Conservation (phyloP, 2,797 vertebrate genomes). For the Chiloscyllium punctatum region DNA sequence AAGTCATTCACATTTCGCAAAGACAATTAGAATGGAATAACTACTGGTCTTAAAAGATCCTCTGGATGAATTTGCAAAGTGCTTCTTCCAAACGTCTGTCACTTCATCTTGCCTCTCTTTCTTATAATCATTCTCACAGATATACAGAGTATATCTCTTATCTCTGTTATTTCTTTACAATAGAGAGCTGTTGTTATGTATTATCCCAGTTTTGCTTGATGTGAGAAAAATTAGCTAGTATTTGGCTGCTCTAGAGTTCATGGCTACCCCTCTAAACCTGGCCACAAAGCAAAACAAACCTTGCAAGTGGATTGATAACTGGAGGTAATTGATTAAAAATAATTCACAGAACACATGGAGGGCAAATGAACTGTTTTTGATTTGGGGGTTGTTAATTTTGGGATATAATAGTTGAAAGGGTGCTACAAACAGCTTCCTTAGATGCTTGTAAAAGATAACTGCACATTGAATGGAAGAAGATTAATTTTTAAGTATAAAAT, state of each 20-base stretch:
- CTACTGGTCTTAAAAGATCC: not conserved
- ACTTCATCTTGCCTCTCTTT: not conserved
- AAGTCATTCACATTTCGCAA: too few species aligned
- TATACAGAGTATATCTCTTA: not conserved
- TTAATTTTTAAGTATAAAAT: not conserved
- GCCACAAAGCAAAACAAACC: not conserved
- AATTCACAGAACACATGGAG: not conserved
- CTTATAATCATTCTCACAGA: constrained; percentile 49
- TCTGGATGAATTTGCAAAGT: not conserved
- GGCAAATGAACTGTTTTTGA: not conserved
- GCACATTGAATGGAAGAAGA: not conserved
- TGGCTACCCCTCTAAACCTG: not conserved
- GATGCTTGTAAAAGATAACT: not conserved
- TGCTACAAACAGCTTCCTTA: not conserved
- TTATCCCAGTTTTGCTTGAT: not conserved
- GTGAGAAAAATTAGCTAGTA: not conserved
- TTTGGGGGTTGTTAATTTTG: not conserved
- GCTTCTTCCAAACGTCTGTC: not conserved
- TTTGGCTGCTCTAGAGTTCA: not conserved
- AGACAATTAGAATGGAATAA: too few species aligned
- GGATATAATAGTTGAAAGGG: not conserved
- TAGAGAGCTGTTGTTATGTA: not conserved
- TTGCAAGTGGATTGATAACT: not conserved
- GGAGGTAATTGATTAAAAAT: not conserved
- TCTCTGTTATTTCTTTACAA: not conserved